Base-by-base conservation (phyloP, 2,797 vertebrate genomes). In the Tamandua tetradactyla region DNA sequence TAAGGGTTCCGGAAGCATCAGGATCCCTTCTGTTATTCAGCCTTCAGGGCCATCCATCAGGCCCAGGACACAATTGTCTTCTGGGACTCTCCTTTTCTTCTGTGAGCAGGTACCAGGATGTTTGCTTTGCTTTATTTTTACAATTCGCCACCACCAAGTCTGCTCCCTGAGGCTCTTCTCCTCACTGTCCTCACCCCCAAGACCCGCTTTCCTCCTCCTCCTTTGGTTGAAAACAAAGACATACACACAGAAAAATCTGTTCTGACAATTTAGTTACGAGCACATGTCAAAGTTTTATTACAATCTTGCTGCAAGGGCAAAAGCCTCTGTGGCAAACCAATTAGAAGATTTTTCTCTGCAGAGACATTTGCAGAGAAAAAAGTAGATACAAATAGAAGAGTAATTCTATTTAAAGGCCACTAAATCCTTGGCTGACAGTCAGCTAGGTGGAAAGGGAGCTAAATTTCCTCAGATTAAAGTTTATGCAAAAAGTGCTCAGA, bases 201-300 rank as follows among this genome's bases (percentile, higher is more conserved):
- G 7, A 57, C 61, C 64, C 55, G 62, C 20, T 72, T 62, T 37
- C 25, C 57, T 40, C 87, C 25, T 81, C 14, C 11, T n/a, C 69
- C 11, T 37, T 68, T 47, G 5, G 42, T 42, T 82, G 92, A 75
- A 52, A 87, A 37, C 52, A 90, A 61, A 5, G n/a, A 32, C 55
- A 55, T n/a, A 61, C 20, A 30, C 0, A 89, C 52, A n/a, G n/a
- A n/a, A n/a, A n/a, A 69, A 83, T 74, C 55, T 69, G 20, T 57
- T 35, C 44, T 47, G 68, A 85, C 68, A 76, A 18, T 76, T 88
- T 62, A 61, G 68, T 87, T 91, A 59, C 40, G 10, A 11, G 30
- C 4, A 87, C n/a, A 44, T 59, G 17, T 80, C 79, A 83, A 83
- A 87, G 27, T 40, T 79, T n/a, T 80, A 76, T 95, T 85, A 78